A percentile compares a stretch with the other conserved stretches of the same genome.
These are phyloP conservation scores for Cephalopholis sonnerati DNA, from an alignment of 2,113 vertebrate species.

Conservation along the genomic window DNA sequence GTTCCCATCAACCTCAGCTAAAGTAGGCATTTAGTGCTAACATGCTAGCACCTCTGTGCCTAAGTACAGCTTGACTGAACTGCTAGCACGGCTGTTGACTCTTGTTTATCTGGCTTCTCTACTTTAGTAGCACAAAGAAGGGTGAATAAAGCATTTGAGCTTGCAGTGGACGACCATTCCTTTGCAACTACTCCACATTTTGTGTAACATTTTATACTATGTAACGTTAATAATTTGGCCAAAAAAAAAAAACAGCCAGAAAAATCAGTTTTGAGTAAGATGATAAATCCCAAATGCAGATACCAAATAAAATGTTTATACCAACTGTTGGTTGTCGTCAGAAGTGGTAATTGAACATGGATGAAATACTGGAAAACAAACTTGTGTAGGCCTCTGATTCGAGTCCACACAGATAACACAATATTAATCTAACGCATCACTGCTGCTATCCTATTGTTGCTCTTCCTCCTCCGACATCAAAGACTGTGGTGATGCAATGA, in stretches of 20 bases:
- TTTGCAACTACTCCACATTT: background rate
- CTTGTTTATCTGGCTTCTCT: background rate
- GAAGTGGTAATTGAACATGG: slow-evolving; percentile 4
- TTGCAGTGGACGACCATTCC: background rate
- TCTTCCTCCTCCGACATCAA: slow-evolving; percentile 52
- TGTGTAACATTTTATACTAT: background rate
- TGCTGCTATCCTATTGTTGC: slow-evolving; percentile 47
- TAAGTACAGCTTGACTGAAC: background rate
- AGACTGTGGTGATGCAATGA: slow-evolving; percentile 62
- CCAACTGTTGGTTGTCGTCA: background rate
- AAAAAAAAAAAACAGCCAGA: background rate
- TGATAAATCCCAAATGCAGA: background rate
- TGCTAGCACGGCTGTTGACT: background rate
- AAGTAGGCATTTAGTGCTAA: background rate
- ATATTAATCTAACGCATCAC: slow-evolving; percentile 22
- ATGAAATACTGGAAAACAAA: background rate
- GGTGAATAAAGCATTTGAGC: no score
- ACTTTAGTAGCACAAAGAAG: background rate
- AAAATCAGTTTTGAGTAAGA: background rate
- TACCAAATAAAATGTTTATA: background rate
- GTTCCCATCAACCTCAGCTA: no score
- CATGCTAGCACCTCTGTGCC: background rate
- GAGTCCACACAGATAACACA: background rate
- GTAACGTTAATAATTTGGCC: background rate
- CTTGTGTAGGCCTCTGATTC: background rate